Conservation (phyloP, 2,113 vertebrate species). For the Ciconia stormi region DNA sequence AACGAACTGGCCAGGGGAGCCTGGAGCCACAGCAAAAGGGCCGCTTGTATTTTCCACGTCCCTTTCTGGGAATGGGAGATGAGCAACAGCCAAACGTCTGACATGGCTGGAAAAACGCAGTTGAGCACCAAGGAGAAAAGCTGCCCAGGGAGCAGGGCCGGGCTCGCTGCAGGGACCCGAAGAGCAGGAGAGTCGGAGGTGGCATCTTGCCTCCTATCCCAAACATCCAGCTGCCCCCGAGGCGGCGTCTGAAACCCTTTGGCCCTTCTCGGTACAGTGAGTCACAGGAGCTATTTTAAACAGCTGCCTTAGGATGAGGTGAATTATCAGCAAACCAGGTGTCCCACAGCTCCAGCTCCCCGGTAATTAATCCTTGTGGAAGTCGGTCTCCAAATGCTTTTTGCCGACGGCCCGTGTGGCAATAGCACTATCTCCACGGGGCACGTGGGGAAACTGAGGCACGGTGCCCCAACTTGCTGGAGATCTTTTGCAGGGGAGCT, state of each 20-base stretch:
- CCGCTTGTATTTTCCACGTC: background rate
- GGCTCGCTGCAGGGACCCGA: background rate
- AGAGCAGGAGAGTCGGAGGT: background rate
- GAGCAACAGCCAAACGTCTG: background rate
- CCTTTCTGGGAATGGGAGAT: background rate
- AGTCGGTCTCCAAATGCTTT: accelerated
- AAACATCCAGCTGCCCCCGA: background rate
- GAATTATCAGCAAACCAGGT: background rate
- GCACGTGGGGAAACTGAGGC: background rate
- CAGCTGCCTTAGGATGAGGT: background rate
- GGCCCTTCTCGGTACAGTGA: background rate
- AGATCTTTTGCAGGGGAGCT: background rate
- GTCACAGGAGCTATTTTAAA: slow-evolving; percentile 20
- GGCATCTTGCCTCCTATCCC: background rate
- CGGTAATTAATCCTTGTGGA: background rate
- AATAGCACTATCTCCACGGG: background rate
- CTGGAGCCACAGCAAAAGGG: background rate
- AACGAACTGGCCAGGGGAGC: background rate
- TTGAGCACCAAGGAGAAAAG: background rate
- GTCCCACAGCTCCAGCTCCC: background rate
- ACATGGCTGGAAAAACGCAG: background rate
- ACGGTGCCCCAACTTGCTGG: background rate
- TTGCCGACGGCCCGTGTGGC: background rate
- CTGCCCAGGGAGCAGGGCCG: accelerated
- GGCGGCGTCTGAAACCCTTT: background rate